Conservation (phyloP, 2,888 invertebrate species). For the Colostygia pectinataria region DNA sequence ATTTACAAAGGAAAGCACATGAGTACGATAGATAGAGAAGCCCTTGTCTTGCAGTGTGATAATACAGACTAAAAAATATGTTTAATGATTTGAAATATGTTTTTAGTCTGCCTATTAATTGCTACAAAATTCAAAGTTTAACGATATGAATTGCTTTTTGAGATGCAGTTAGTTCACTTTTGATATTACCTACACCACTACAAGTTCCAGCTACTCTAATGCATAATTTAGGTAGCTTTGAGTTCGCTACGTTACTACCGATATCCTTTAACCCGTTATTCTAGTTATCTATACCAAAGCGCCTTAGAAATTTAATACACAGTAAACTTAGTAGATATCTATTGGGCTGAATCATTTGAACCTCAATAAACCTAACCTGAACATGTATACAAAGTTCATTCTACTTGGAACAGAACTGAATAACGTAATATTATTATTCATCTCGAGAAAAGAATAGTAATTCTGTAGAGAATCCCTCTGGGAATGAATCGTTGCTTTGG, state of each 20-base stretch:
- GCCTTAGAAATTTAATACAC: conserved; percentile 13
- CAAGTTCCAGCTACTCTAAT: neutral
- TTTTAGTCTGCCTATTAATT: too few relatives aligned
- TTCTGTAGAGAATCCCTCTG: conserved; percentile 26
- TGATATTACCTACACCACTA: neutral
- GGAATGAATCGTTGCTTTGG: conserved; percentile 34
- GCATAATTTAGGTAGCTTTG: neutral
- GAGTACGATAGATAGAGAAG: too few relatives aligned
- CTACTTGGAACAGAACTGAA: conserved; percentile 30
- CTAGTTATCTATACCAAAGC: conserved; percentile 1
- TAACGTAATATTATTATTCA: conserved; percentile 34
- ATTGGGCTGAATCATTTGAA: neutral
- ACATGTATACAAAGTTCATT: conserved; percentile 22
- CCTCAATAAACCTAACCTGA: neutral
- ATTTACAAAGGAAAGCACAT: too few relatives aligned
- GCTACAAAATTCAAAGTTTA: too few relatives aligned
- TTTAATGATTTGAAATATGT: too few relatives aligned
- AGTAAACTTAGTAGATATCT: conserved; percentile 8
- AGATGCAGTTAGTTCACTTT: too few relatives aligned
- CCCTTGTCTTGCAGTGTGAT: too few relatives aligned
- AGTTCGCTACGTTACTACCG: neutral
- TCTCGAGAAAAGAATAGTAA: conserved; percentile 37
- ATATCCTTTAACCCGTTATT: conserved; percentile 9
- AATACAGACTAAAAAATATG: too few relatives aligned
- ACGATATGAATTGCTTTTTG: too few relatives aligned